A percentile compares a stretch with the other conserved stretches of the same genome.
Conservation (phyloP, 2,113 vertebrate species). For the Rhinogobius similis region DNA sequence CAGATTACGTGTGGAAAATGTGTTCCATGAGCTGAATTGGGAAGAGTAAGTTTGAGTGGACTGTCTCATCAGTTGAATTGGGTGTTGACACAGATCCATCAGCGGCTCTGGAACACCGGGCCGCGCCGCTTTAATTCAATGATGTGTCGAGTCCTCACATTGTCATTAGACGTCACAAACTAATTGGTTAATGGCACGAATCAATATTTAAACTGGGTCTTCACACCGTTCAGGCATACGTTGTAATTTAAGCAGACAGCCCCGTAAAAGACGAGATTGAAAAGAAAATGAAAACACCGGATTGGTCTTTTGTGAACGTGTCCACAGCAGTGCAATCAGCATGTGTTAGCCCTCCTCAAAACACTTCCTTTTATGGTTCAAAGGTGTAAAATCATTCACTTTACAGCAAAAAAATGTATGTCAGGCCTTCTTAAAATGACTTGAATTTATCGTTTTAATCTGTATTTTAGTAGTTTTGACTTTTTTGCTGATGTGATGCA, state of each 20-base stretch:
- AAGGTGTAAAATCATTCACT: constrained; percentile 52
- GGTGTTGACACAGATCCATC: background rate
- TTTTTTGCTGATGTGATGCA: too few species aligned
- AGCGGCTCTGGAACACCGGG: constrained; percentile 3
- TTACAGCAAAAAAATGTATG: too few species aligned
- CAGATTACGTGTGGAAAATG: background rate
- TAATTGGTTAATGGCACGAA: constrained; percentile 35
- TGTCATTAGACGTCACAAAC: constrained; percentile 23
- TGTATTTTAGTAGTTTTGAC: too few species aligned
- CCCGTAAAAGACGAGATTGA: constrained; percentile 20
- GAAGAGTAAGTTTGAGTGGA: too few species aligned
- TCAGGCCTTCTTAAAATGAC: too few species aligned
- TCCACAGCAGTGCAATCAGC: constrained; percentile 31
- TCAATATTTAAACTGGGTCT: constrained; percentile 38
- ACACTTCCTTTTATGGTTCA: constrained; percentile 19
- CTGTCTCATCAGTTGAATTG: background rate
- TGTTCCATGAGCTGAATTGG: background rate
- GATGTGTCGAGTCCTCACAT: constrained; percentile 15
- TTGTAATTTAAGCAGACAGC: constrained; percentile 23
- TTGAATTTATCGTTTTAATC: too few species aligned
- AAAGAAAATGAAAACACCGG: constrained; percentile 35
- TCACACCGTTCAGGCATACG: background rate
- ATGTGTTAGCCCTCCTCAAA: constrained; percentile 36
- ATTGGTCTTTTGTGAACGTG: constrained; percentile 23
- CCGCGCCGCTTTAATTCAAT: constrained; percentile 10